Conservation (phyloP, 2,797 vertebrate genomes). For the Halcyon chelicuti region DNA sequence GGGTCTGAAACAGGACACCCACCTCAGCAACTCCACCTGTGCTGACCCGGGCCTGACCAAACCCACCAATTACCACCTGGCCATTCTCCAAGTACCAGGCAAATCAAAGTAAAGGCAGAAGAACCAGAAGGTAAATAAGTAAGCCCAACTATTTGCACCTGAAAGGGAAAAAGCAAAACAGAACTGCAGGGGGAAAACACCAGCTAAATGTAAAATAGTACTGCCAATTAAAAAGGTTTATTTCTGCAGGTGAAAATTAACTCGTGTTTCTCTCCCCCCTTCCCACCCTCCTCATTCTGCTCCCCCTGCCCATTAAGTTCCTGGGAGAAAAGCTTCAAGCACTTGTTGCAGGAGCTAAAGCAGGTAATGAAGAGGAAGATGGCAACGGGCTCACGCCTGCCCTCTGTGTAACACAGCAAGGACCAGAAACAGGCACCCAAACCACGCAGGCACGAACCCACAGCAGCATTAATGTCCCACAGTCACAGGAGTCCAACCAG, state of each 20-base stretch:
- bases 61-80: not conserved
- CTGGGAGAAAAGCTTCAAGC: not conserved
- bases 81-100: not conserved
- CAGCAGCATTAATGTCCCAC: not conserved
- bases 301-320: not conserved
- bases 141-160: not conserved
- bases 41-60: not conserved
- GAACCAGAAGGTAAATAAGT: fast-evolving
- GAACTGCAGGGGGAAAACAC: not conserved
- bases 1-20: not conserved
- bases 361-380: not conserved
- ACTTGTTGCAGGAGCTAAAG: not conserved
- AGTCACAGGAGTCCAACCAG: not conserved
- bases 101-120: not conserved
- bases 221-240: not conserved
- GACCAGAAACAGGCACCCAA: not conserved
- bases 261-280: not conserved
- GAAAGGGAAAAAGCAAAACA: not conserved
- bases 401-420: not conserved
- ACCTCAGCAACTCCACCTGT: not conserved
- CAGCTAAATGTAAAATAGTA: not conserved
- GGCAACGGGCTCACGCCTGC: not conserved
- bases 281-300: not conserved
- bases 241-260: not conserved
- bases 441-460: not conserved